Evolutionary conservation across 2,888 invertebrate species (phyloP), one percentile per base, ranked within the genome.

Genomic region (Chromoteleia sp.): DNA sequence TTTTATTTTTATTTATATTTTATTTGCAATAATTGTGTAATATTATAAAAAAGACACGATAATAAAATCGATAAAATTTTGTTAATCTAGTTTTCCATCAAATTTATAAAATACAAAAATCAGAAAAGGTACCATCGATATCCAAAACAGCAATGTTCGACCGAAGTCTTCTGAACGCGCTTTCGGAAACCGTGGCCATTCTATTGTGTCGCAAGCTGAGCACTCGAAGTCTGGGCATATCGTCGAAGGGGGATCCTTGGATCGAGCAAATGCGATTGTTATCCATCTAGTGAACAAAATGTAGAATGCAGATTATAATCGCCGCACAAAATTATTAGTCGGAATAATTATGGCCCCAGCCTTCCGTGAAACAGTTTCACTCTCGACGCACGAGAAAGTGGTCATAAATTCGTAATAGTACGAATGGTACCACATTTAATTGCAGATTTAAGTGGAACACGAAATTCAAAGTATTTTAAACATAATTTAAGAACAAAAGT

Each of bases 131-230:
- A 96, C 97, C 97, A 91, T 97, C 96, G 77, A 97, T 94, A 91
- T 97, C 97, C 75, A 97, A 92, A 85, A 96, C 94, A 5, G 96
- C 97, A 67, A 97, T 95, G 85, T 97, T 97, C 77, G 95, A 96
- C 84, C 96, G 93, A 41, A 97, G 92, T 85, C 95, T 95, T 76
- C 95, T 94, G 87, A 97, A 96, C 0, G 95, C 95, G 19, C 93
- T 93, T 91, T 97, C 97, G 1, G 95, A 93, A 79, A 97, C 93
- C 2, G 95, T 94, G 65, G 94, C 94, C 91, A 97, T 93, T 86
- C 94, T 94, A 90, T 97, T 97, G 87, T 96, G 95, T 61, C 95
- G 93, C 87, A 97, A 90, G 30, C 96, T 96, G 17, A 97, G 93
- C 15, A 97, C 95, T 84, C 97, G 94, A n/a, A 97, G 90, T 73